These are phyloP conservation scores for Abrostola tripartita DNA, from an alignment of 2,888 invertebrate genomes.

Conservation along the genomic window DNA sequence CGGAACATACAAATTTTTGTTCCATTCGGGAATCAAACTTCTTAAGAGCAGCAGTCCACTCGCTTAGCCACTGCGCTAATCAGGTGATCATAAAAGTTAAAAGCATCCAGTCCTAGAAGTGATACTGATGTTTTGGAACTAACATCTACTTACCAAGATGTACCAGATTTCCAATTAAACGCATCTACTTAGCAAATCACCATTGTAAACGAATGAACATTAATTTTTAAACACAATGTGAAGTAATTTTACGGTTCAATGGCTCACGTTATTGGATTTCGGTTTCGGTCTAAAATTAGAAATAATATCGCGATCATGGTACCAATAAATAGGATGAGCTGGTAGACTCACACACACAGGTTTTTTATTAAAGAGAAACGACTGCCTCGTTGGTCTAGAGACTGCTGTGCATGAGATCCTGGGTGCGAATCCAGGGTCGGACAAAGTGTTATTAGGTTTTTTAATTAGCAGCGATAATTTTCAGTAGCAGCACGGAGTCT, in stretches of 20 bases:
- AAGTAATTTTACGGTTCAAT: constrained; percentile 49
- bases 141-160: constrained; percentile 12
- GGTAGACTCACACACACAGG: constrained; percentile 12
- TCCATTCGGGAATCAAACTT: too few relatives aligned
- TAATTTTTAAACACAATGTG: constrained; percentile 24
- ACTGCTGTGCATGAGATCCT: too few relatives aligned
- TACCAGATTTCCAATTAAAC: constrained; percentile 32
- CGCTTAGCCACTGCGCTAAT: neutral
- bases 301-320: constrained; percentile 19
- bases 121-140: constrained; percentile 7
- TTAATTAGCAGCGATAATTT: too few relatives aligned
- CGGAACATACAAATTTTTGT: too few relatives aligned
- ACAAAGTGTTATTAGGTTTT: too few relatives aligned
- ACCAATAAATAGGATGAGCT: constrained; percentile 30
- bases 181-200: constrained; percentile 16
- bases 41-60: neutral
- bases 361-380: too few relatives aligned
- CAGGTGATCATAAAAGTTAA: neutral
- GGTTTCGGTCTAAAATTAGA: constrained; percentile 35
- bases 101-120: too few relatives aligned
- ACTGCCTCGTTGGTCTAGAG: too few relatives aligned
- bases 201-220: constrained; percentile 8
- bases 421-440: too few relatives aligned
- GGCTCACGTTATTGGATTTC: constrained; percentile 31
- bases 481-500: too few relatives aligned